Base-by-base conservation (phyloP, 2,888 invertebrate species). In the Athripsodes cinereus region DNA sequence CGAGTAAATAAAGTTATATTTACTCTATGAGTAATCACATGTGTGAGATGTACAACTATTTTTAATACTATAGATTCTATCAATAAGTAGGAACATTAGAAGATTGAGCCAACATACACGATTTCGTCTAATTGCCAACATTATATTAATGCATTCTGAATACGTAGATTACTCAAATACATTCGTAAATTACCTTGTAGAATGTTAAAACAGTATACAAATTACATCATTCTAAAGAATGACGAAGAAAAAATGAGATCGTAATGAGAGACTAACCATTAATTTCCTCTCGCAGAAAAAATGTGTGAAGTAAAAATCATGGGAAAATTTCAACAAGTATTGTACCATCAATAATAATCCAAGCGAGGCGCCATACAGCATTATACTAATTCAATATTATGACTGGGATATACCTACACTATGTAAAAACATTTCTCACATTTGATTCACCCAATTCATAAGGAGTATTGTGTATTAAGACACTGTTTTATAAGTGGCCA, bases 271-370 rank as follows among this genome's bases (percentile, higher is more conserved):
- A 48, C n/a, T 20, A 21, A 19, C 21, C 21, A 21, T 48, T 21
- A 48, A 48, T 20, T 21, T 20, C 19, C 19, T 48, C 21, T 48
- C 20, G 21, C 48, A 48, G 20, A 48, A 26, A 21, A 35, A 51
- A 55, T 44, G 22, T 35, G 49, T 53, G 52, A 53, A 58, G 22
- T 34, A 44, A 52, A 53, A 31, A 44, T 51, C 55, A 59, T 59
- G 59, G 59, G 59, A 59, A 59, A 59, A 53, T 46, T 22, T 31
- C 50, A 50, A 35, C 49, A 50, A 16, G 49, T 49, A 22, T 40
- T 40, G 40, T 40, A 40, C 40, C 16, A 16, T 16, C n/a, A 26
- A 8, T 50, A 11, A 8, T 22, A 48, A 20, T 19, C 20, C 18
- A 48, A 48, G 3, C 21, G 13, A 16, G 55, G 55, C 55, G 55